phyloP scores from a whole-genome alignment of 2,797 vertebrate genomes.

The Neostethus bicornis region DNA sequence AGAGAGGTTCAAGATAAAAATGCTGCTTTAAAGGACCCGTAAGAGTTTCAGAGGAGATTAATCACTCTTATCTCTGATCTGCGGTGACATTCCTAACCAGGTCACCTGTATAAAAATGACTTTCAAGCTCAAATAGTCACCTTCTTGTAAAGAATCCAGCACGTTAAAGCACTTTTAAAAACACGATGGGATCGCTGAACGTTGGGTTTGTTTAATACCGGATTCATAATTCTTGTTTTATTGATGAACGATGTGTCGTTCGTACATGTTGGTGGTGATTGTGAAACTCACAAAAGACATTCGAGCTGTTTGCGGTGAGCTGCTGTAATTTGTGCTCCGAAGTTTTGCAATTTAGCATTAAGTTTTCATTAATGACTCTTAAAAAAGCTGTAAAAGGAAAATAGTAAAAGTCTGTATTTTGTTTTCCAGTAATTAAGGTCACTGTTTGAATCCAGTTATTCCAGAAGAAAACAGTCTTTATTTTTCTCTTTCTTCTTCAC shows the following conservation, averaged over 20 bases:
- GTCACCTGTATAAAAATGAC: conserved; percentile 61
- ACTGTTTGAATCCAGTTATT: conserved; percentile 49
- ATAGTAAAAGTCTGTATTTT: conserved; percentile 48
- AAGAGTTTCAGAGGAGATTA: conserved; percentile 54
- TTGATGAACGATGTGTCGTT: conserved; percentile 32
- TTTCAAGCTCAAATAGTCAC: conserved; percentile 29
- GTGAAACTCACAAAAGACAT: conserved; percentile 35
- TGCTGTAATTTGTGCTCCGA: conserved; percentile 46
- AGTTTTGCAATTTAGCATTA: conserved; percentile 44
- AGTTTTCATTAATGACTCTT: conserved; percentile 44
- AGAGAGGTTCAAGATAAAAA: conserved; percentile 54
- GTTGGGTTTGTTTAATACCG: conserved; percentile 29
- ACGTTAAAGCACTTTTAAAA: conserved; percentile 6
- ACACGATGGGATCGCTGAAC: conserved; percentile 14
- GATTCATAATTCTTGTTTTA: conserved; percentile 38
- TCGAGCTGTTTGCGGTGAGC: conserved; percentile 45
- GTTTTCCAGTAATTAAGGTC: conserved; percentile 50
- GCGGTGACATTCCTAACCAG: conserved; percentile 56
- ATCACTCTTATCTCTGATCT: conserved; percentile 61
- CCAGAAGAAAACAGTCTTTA: conserved; percentile 37
- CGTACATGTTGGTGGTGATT: not conserved
- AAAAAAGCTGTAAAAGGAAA: conserved; percentile 59
- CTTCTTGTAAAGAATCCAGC: conserved; percentile 7
- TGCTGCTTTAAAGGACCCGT: conserved; percentile 49
- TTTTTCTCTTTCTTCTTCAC: conserved; percentile 25